phyloP scores from a whole-genome alignment of 1,140 invertebrate species.

The Halictus rubicundus region DNA sequence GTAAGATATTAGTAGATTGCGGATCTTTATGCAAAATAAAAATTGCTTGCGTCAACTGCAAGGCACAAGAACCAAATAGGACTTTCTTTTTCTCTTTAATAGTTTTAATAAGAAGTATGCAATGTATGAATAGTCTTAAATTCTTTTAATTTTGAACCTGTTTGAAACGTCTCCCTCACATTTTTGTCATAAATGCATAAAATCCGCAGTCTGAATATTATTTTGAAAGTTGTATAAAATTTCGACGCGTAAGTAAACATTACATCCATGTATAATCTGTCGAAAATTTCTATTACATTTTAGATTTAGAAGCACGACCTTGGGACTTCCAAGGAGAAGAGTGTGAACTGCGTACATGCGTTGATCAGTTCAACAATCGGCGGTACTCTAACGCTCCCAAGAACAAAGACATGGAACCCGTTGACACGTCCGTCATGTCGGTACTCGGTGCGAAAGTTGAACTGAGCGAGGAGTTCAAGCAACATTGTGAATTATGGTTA shows the following conservation, averaged over 20 bases:
- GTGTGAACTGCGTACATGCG: conserved; percentile 94
- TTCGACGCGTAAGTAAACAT: too few species aligned
- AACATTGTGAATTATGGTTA: conserved; percentile 97
- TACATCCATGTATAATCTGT: too few species aligned
- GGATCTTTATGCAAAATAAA: too few species aligned
- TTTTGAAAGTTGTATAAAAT: too few species aligned
- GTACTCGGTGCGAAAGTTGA: conserved; percentile 90
- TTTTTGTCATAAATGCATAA: background rate
- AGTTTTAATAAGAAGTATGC: too few species aligned
- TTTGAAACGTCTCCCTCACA: too few species aligned
- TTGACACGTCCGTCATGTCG: conserved; percentile 92
- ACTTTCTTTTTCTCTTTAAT: too few species aligned
- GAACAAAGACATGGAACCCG: conserved; percentile 88
- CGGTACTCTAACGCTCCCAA: conserved; percentile 86
- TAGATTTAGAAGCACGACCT: conserved; percentile 96
- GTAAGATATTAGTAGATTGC: conserved; percentile 74
- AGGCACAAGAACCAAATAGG: too few species aligned
- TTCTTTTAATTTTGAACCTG: too few species aligned
- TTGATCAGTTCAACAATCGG: conserved; percentile 97
- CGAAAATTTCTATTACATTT: background rate
- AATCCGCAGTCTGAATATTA: background rate
- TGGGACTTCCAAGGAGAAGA: conserved; percentile 99
- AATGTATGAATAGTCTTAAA: too few species aligned
- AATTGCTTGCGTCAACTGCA: too few species aligned
- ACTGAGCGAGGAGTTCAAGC: conserved; percentile 96